Evolutionary conservation across 2,797 vertebrate genomes (phyloP).

Genomic region (Dallia pectoralis): DNA sequence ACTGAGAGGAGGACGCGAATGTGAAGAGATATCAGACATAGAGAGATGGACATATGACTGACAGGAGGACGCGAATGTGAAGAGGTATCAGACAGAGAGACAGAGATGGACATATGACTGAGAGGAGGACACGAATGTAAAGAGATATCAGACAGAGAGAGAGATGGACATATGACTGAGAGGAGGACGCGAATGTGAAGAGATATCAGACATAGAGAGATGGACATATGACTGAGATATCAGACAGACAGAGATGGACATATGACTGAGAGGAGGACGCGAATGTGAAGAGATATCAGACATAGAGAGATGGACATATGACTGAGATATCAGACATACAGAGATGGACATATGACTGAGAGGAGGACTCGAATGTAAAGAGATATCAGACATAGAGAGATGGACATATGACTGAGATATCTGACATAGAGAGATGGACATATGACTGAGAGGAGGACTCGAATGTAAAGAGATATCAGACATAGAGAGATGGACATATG

Average conservation of each 20-base stretch:
- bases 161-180: neutral
- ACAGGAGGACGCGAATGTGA: neutral
- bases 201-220: neutral
- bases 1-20: neutral
- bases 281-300: neutral
- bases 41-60: neutral
- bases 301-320: neutral
- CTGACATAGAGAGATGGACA: neutral
- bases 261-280: neutral
- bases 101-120: neutral
- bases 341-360: neutral
- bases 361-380: neutral
- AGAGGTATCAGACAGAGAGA: neutral
- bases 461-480: neutral
- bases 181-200: neutral
- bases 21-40: neutral
- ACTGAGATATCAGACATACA: neutral
- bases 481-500: no score
- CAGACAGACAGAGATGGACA: neutral
- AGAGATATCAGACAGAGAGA: neutral
- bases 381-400: no score
- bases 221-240: neutral
- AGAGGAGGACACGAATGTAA: neutral
- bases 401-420: conserved; percentile 1
- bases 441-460: neutral